Conservation (phyloP, 2,797 vertebrate species). For the Enteromius anoplus region DNA sequence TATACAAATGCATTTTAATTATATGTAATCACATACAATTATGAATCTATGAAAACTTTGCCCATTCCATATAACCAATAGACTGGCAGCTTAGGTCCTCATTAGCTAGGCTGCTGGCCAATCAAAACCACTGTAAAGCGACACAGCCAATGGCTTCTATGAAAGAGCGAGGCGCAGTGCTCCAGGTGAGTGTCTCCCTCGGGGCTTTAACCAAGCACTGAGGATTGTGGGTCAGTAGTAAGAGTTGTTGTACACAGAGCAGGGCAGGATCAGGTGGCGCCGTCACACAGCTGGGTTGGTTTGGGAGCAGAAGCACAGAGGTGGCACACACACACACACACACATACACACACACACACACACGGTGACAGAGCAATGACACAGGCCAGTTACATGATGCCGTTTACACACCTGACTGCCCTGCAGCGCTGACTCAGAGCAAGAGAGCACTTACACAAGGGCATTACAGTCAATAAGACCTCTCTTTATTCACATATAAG, state of each 20-base stretch:
- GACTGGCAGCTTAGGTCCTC: neutral
- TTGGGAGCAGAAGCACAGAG: neutral
- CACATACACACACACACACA: constrained; percentile 29
- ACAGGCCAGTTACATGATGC: constrained; percentile 38
- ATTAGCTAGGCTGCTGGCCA: neutral
- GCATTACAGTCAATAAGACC: neutral
- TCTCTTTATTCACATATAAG: neutral
- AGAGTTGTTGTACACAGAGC: constrained; percentile 26
- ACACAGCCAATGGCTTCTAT: neutral
- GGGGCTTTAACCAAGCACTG: neutral
- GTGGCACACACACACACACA: constrained; percentile 34
- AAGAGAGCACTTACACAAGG: constrained; percentile 14
- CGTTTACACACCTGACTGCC: constrained; percentile 45
- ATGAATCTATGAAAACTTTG: neutral
- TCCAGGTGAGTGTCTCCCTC: constrained; percentile 27
- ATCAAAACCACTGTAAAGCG: neutral
- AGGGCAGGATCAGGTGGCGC: constrained; percentile 35
- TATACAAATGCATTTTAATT: neutral
- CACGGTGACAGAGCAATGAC: constrained; percentile 15
- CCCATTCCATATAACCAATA: neutral
- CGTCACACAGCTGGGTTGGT: constrained; percentile 1
- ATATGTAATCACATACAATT: neutral
- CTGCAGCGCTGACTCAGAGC: constrained; percentile 7
- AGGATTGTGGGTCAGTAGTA: constrained; percentile 22
- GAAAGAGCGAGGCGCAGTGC: neutral